phyloP scores from a whole-genome alignment of 2,797 vertebrate genomes.

The Leuciscus waleckii region DNA sequence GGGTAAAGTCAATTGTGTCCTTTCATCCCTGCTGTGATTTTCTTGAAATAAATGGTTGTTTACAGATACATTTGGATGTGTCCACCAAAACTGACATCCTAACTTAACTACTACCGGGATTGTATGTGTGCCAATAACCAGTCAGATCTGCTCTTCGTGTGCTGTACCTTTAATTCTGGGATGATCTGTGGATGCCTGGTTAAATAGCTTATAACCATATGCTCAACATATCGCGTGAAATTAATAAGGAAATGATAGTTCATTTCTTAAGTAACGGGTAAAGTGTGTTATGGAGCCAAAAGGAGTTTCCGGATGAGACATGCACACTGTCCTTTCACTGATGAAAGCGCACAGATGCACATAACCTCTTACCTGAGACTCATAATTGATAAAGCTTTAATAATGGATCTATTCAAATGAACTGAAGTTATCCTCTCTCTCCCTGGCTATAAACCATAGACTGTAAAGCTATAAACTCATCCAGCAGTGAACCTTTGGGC shows the following conservation, averaged over 20 bases:
- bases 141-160: not conserved
- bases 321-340: not conserved
- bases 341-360: not conserved
- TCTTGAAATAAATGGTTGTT: not conserved
- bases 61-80: not conserved
- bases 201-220: not conserved
- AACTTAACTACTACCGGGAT: no score
- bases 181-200: not conserved
- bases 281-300: not conserved
- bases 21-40: not conserved
- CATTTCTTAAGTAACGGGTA: not conserved
- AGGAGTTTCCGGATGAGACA: not conserved
- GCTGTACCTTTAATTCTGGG: not conserved
- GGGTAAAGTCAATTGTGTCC: not conserved
- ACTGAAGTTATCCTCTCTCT: not conserved
- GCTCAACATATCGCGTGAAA: not conserved
- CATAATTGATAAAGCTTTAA: not conserved
- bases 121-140: not conserved
- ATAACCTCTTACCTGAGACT: not conserved
- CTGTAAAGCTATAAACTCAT: not conserved
- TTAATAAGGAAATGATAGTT: not conserved
- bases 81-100: not conserved
- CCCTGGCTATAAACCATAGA: not conserved
- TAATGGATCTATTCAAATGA: not conserved
- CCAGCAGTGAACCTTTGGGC: not conserved